Evolutionary conservation across 2,797 vertebrate species (phyloP).

Genomic region (Nannoperca australis): DNA sequence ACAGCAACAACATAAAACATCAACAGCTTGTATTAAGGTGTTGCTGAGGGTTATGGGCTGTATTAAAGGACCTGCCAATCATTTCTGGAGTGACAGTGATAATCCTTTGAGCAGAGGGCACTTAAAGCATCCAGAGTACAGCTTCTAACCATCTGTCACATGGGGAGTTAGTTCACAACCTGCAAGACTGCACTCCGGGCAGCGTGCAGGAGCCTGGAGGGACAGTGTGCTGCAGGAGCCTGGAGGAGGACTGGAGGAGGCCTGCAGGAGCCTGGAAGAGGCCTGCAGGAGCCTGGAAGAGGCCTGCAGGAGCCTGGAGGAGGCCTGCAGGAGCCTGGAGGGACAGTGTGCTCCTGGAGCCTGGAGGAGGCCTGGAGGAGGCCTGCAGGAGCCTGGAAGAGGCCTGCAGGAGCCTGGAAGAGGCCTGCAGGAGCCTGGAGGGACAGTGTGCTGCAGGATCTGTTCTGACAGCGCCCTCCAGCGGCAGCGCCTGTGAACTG

Average conservation of each 20-base stretch:
- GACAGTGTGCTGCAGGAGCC: too few species aligned
- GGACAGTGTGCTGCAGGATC: background rate
- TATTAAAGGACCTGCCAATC: slow-evolving; percentile 35
- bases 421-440: background rate
- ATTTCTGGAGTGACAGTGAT: slow-evolving; percentile 28
- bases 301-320: too few species aligned
- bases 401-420: too few species aligned
- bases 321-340: too few species aligned
- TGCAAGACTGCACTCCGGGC: background rate
- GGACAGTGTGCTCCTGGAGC: too few species aligned
- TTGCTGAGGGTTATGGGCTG: background rate
- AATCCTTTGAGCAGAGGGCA: slow-evolving; percentile 45
- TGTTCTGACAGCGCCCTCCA: slow-evolving; percentile 54
- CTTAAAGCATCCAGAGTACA: slow-evolving; percentile 14
- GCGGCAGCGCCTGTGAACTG: slow-evolving; percentile 6
- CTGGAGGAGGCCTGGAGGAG: too few species aligned
- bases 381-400: too few species aligned
- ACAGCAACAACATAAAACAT: background rate
- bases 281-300: too few species aligned
- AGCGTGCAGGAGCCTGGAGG: background rate
- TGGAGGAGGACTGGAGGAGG: too few species aligned
- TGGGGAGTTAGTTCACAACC: background rate
- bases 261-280: too few species aligned
- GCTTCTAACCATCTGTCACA: slow-evolving; percentile 37
- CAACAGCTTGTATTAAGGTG: background rate